phyloP scores from a whole-genome alignment of 2,113 vertebrate genomes.

The Heteronetta atricapilla region DNA sequence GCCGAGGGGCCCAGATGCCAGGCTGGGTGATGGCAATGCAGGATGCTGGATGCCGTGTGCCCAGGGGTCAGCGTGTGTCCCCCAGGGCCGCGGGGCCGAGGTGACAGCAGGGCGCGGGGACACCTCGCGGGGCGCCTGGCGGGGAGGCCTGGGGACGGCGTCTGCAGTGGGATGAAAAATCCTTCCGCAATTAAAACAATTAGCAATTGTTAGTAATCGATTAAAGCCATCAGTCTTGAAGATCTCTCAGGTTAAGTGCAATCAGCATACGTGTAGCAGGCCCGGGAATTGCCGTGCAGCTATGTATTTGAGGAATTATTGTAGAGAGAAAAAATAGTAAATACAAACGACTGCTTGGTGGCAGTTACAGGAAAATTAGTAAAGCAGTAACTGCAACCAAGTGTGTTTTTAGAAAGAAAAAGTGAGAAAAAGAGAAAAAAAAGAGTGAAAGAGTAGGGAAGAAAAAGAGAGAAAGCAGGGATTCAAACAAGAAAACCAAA shows the following conservation, averaged over 20 bases:
- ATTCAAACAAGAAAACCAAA: neutral
- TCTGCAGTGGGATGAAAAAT: neutral
- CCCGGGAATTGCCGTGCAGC: neutral
- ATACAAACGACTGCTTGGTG: neutral
- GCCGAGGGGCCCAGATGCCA: accelerated
- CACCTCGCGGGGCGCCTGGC: accelerated
- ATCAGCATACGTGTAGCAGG: neutral
- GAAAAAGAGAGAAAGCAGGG: neutral
- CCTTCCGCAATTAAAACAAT: neutral
- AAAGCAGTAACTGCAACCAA: neutral
- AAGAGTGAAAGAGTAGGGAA: neutral
- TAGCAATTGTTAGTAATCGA: neutral
- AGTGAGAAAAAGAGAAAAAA: neutral
- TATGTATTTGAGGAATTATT: neutral
- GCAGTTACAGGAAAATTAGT: neutral
- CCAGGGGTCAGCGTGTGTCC: too few species aligned
- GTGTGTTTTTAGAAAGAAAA: neutral
- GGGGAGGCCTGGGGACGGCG: accelerated
- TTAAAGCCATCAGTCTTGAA: neutral
- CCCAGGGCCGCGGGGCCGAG: neutral
- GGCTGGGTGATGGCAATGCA: too few species aligned
- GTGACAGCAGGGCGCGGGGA: accelerated
- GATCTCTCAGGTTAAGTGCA: neutral
- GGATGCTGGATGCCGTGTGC: too few species aligned
- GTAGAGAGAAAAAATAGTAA: neutral